These are phyloP conservation scores for Colinus virginianus DNA, from an alignment of 2,113 vertebrate species.

Conservation along the genomic window DNA sequence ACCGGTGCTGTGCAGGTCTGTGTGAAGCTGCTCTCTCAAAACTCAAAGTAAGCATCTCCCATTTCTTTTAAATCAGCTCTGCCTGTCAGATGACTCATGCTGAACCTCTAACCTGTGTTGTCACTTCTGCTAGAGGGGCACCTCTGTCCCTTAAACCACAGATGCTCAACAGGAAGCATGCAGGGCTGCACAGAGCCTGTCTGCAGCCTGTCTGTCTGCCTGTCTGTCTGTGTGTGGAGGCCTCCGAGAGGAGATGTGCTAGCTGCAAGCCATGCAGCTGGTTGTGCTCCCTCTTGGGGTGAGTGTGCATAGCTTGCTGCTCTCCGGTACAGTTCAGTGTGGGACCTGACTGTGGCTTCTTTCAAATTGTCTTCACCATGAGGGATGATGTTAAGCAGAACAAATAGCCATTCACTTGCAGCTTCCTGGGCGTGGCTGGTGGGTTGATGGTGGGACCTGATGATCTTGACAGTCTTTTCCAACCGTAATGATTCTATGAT, in stretches of 20 bases:
- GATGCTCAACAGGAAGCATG: background rate
- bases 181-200: background rate
- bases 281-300: background rate
- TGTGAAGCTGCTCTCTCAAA: background rate
- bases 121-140: background rate
- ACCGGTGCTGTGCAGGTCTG: background rate
- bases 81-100: background rate
- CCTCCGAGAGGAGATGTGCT: background rate
- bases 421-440: too few relatives aligned
- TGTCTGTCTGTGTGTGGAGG: fast-evolving
- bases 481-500: too few relatives aligned
- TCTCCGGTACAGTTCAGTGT: background rate
- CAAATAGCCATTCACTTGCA: background rate
- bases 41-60: fast-evolving
- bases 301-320: background rate
- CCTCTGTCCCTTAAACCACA: background rate
- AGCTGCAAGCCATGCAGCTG: background rate
- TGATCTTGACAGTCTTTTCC: too few relatives aligned
- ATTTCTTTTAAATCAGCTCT: background rate
- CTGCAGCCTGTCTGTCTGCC: background rate
- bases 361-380: background rate
- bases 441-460: too few relatives aligned
- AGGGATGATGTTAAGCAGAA: background rate
- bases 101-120: background rate
- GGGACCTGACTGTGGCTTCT: background rate